These are phyloP conservation scores for Chaetops frenatus DNA, from an alignment of 2,113 vertebrate genomes.

Conservation along the genomic window DNA sequence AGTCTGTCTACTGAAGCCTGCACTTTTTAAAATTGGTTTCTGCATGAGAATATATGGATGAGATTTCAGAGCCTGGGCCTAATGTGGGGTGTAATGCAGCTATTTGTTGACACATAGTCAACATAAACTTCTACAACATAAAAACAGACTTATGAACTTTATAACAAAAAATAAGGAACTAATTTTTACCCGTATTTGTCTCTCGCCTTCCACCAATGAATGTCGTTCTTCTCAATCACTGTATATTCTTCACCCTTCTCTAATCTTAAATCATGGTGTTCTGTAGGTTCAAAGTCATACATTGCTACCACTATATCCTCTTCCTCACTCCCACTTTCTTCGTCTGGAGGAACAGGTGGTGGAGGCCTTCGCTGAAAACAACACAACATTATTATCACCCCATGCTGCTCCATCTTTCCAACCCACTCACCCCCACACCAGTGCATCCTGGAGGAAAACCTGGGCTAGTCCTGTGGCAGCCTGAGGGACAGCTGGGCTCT, in stretches of 20 bases:
- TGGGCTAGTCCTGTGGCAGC: not conserved
- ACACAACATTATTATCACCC: not conserved
- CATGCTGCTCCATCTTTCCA: not conserved
- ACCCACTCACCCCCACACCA: not conserved
- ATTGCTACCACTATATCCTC: slow-evolving; percentile 82
- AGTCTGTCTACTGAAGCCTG: fast-evolving
- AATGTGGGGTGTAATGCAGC: not conserved
- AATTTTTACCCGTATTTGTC: slow-evolving; percentile 80
- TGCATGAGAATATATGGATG: not conserved
- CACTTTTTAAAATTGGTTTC: not conserved
- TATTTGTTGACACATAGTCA: not conserved
- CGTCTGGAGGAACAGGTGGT: slow-evolving; percentile 27
- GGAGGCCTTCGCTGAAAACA: slow-evolving; percentile 69
- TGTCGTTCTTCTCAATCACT: slow-evolving; percentile 83
- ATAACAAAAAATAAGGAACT: not conserved
- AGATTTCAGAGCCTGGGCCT: not conserved
- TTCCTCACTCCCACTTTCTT: slow-evolving; percentile 57
- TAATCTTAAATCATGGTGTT: slow-evolving; percentile 84
- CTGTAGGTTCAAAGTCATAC: slow-evolving; percentile 84
- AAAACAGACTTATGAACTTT: not conserved
- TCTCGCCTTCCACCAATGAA: slow-evolving; percentile 89
- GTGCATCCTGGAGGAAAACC: not conserved
- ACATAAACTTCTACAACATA: not conserved
- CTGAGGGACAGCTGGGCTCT: not conserved
- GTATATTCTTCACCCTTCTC: slow-evolving; percentile 84